Percentiles rank a stretch among this genome's conserved stretches.
Evolutionary conservation across 92 coral and sea anemone genomes (phyloP).

Genomic region (Epizoanthus stellaris): DNA sequence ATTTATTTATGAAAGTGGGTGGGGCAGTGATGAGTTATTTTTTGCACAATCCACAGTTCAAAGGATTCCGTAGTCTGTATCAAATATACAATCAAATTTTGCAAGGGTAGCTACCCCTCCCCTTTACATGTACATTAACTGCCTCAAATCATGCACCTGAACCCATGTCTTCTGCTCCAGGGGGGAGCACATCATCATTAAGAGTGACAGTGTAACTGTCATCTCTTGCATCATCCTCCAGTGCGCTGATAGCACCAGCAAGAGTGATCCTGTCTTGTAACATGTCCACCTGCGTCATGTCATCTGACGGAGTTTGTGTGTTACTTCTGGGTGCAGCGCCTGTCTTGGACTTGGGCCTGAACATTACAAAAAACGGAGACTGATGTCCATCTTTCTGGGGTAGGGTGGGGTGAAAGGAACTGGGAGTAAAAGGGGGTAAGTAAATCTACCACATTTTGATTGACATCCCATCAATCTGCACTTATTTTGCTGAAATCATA

Average conservation of each 20-base stretch:
- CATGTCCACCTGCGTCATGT: conserved; percentile 51
- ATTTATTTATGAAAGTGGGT: no score
- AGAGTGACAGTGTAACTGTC: conserved; percentile 64
- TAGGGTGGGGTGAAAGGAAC: not conserved
- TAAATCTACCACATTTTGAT: no score
- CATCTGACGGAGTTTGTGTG: conserved; percentile 44
- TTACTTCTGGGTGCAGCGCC: conserved; percentile 62
- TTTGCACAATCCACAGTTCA: no score
- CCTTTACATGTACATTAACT: no score
- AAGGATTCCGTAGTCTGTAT: no score
- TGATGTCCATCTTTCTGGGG: not conserved
- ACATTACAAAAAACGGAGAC: not conserved
- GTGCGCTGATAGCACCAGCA: conserved; percentile 84
- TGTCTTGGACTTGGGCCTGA: conserved; percentile 83
- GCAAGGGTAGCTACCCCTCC: no score
- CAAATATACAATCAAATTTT: no score
- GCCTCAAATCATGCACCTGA: conserved; percentile 52
- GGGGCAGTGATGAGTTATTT: no score
- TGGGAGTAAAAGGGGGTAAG: not conserved
- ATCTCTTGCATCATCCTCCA: conserved; percentile 92
- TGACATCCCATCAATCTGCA: no score
- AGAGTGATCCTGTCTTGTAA: conserved; percentile 90
- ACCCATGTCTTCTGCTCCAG: conserved; percentile 95
- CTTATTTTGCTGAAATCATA: no score
- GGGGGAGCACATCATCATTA: conserved; percentile 81